Evolutionary conservation across 1,140 invertebrate species (phyloP), one percentile per base, ranked within the genome.

Genomic region (Bombus sibiricus): DNA sequence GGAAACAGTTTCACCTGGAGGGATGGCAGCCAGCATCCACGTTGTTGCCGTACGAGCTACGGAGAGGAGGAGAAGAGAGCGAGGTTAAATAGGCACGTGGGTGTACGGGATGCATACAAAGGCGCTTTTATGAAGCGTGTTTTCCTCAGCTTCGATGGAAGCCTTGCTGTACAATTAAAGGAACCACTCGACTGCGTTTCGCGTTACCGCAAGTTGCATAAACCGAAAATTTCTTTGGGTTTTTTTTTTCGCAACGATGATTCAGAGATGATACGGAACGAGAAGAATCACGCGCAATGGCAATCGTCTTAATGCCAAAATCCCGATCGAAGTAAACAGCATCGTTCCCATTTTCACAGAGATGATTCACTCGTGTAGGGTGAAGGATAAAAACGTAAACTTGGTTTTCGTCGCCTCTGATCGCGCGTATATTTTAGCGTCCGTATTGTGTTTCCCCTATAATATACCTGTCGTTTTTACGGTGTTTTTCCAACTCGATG

Each of bases 1-100:
- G 93, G 91, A 92, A 93, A 92, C 92, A 85, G 91, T 92, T 93
- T 93, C 91, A 92, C 92, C 91, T 93, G 87, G 90, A 90, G 91
- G 89, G 84, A 90, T 85, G 89, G 47, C 53, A 83, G 83, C 66
- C 89, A 84, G 88, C 81, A 87, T 87, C 88, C 80, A 88, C 86
- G 78, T 72, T 84, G 47, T 47, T 41, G 43, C 41, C 22, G n/a
- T 32, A 71, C 68, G 34, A 62, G 78, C 37, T 37, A 18, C 39
- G 59, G 32, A n/a, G 66, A 74, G 37, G 43, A 57, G 75, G 78
- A 69, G 41, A 82, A 39, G 37, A 75, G 73, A 68, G 57, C 41
- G 78, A 62, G 82, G 79, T 75, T 88, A 88, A 86, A 85, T 87
- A 90, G 88, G 86, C 89, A 88, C 89, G 92, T 93, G 91, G 90